A percentile compares a stretch with the other conserved stretches of the same genome.
phyloP scores from a whole-genome alignment of 1,140 invertebrate species.

The Magallana gigas region DNA sequence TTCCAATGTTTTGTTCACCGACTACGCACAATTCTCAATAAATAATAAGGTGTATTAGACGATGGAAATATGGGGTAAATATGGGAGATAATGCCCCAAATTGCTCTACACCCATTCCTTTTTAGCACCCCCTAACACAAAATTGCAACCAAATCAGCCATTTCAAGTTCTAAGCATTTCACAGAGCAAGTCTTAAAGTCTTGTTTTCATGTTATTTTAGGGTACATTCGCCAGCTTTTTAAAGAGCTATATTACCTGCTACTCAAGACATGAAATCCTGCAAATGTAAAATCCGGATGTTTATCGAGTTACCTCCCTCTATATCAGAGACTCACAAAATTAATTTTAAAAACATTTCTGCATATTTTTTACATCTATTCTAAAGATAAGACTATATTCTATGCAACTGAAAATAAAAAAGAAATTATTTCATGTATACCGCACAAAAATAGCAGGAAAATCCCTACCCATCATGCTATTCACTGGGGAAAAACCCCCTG shows the following conservation, averaged over 20 bases:
- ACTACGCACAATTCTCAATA: too few species aligned
- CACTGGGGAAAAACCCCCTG: background rate
- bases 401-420: background rate
- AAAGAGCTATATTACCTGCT: background rate
- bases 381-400: background rate
- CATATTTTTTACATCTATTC: background rate
- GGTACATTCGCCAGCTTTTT: background rate
- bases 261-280: background rate
- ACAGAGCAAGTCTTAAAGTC: background rate
- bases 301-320: background rate
- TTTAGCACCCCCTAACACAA: background rate
- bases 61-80: background rate
- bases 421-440: background rate
- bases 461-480: background rate
- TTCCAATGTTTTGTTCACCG: too few species aligned
- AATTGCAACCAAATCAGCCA: background rate
- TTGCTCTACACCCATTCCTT: background rate
- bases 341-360: background rate
- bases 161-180: background rate
- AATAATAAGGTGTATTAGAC: background rate
- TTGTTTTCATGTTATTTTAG: background rate
- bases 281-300: background rate
- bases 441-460: background rate
- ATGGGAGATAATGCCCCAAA: background rate
- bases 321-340: background rate